phyloP scores from a whole-genome alignment of 2,797 vertebrate species.

The Menidia menidia region DNA sequence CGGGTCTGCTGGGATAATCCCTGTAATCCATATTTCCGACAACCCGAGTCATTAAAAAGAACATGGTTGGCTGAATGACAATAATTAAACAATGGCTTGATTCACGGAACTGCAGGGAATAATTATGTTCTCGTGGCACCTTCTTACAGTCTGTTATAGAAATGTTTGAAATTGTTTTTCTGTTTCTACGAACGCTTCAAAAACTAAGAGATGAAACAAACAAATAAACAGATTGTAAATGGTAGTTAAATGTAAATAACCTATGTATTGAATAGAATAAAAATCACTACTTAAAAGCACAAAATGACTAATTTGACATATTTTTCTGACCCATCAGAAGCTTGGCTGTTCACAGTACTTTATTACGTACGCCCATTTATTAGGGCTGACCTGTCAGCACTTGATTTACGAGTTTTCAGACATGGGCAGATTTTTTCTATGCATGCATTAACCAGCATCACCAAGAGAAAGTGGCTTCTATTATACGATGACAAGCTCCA shows the following conservation, averaged over 20 bases:
- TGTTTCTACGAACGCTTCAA: neutral
- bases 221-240: neutral
- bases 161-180: constrained; percentile 19
- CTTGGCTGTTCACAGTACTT: neutral
- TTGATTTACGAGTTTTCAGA: neutral
- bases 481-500: neutral
- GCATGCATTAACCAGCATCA: neutral
- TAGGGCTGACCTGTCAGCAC: neutral
- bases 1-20: constrained; percentile 55
- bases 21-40: constrained; percentile 49
- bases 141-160: constrained; percentile 19
- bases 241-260: neutral
- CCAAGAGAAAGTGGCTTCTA: neutral
- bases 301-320: neutral
- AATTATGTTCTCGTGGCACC: constrained; percentile 30
- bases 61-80: constrained; percentile 51
- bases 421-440: neutral
- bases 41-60: constrained; percentile 52
- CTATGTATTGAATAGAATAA: no score
- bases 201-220: neutral
- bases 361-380: neutral
- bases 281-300: neutral
- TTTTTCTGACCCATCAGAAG: neutral
- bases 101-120: constrained; percentile 44
- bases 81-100: constrained; percentile 51